These are phyloP conservation scores for Phengaris alcon DNA, from an alignment of 2,888 invertebrate species.

Conservation along the genomic window DNA sequence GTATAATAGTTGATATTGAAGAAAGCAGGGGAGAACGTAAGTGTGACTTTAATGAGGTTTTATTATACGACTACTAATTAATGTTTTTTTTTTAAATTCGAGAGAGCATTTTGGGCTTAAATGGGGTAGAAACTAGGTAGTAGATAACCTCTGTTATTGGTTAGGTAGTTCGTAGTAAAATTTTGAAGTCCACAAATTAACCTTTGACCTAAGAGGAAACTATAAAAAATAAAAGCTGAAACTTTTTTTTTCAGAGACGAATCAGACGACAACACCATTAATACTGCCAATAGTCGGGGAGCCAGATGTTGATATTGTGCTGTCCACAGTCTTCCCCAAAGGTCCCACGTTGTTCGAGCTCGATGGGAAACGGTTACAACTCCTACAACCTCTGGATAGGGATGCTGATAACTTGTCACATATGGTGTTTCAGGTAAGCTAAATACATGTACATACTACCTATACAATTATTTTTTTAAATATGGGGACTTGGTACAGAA, in stretches of 20 bases:
- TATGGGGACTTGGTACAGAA: too few relatives aligned
- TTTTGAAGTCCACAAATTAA: too few relatives aligned
- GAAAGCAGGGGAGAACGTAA: slow-evolving; percentile 92
- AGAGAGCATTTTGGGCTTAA: too few relatives aligned
- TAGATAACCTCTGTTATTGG: too few relatives aligned
- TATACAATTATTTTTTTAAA: too few relatives aligned
- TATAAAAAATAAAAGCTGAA: too few relatives aligned
- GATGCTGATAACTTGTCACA: slow-evolving; percentile 92
- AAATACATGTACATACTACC: not conserved
- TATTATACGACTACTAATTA: not conserved
- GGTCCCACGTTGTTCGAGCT: slow-evolving; percentile 88
- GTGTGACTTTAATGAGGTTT: slow-evolving; percentile 59
- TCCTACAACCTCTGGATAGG: slow-evolving; percentile 89
- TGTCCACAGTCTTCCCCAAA: slow-evolving; percentile 89
- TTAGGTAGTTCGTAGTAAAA: too few relatives aligned
- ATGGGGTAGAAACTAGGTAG: too few relatives aligned
- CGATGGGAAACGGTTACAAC: slow-evolving; percentile 88
- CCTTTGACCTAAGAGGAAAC: too few relatives aligned
- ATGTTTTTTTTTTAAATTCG: too few relatives aligned
- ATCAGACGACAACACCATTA: slow-evolving; percentile 89
- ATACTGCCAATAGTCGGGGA: slow-evolving; percentile 91
- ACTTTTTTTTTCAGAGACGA: slow-evolving; percentile 82
- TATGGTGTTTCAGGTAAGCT: slow-evolving; percentile 90
- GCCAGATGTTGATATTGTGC: slow-evolving; percentile 86
- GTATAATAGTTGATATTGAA: slow-evolving; percentile 93